Percentiles rank a stretch among this genome's conserved stretches.
Evolutionary conservation across 2,888 invertebrate genomes (phyloP).

Genomic region (Temnothorax ravouxi): DNA sequence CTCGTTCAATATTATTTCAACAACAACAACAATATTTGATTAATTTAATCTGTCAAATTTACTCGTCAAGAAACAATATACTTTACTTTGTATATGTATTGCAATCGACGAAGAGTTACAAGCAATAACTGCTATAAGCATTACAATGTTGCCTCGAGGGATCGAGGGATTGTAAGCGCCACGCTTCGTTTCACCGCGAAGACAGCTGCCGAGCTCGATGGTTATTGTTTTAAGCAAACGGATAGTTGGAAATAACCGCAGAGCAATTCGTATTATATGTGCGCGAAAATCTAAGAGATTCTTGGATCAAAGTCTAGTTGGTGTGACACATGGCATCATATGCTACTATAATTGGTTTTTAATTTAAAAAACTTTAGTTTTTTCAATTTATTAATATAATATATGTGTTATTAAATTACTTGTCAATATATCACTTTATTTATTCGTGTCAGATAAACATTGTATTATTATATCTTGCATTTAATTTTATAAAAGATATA

Average conservation of each 20-base stretch:
- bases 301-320: conserved; percentile 9
- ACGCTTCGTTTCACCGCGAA: conserved; percentile 21
- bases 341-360: background rate
- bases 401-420: background rate
- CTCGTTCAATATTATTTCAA: background rate
- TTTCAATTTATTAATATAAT: background rate
- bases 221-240: conserved; percentile 66
- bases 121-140: conserved; percentile 5
- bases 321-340: background rate
- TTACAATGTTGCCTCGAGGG: conserved; percentile 25
- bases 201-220: conserved; percentile 40
- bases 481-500: conserved; percentile 1
- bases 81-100: background rate
- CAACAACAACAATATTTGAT: conserved; percentile 1
- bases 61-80: background rate
- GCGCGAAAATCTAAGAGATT: conserved; percentile 66
- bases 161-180: background rate
- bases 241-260: conserved; percentile 67
- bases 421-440: background rate
- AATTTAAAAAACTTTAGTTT: background rate
- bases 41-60: background rate
- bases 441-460: background rate
- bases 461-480: background rate
- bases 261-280: conserved; percentile 54
- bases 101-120: conserved; percentile 24